Evolutionary conservation across 1,140 invertebrate species (phyloP).

Genomic region (Hypsibius dujardini): DNA sequence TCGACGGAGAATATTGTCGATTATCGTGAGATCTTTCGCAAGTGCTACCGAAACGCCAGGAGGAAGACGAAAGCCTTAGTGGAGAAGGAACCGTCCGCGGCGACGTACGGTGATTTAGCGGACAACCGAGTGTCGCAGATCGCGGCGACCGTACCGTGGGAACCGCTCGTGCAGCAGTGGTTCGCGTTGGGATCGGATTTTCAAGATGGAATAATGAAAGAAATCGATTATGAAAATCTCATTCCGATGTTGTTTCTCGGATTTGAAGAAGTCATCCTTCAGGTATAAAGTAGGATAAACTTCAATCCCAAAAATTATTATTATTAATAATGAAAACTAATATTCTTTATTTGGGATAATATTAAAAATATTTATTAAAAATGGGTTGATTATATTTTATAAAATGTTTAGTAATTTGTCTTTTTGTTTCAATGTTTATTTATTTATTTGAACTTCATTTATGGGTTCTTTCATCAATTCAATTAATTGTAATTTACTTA

Average conservation of each 20-base stretch:
- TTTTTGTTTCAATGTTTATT: no score
- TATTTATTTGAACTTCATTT: no score
- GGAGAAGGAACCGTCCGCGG: not conserved
- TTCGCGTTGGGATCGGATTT: not conserved
- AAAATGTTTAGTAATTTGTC: no score
- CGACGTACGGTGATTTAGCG: not conserved
- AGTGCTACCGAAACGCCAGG: constrained; percentile 1
- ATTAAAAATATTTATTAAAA: no score
- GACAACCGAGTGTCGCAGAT: not conserved
- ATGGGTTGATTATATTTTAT: no score
- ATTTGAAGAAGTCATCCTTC: not conserved
- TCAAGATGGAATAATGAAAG: not conserved
- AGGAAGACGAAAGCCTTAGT: not conserved
- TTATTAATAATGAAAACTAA: no score
- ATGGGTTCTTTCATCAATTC: no score
- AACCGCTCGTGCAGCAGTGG: not conserved
- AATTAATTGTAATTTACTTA: no score
- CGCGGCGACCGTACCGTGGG: not conserved
- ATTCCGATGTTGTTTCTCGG: constrained; percentile 1
- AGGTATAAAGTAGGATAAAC: not conserved
- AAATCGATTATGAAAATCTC: not conserved
- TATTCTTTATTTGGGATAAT: no score
- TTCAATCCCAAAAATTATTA: no score
- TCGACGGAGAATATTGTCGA: not conserved
- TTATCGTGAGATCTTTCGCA: not conserved